Evolutionary conservation across 92 coral and sea anemone genomes (phyloP).

Genomic region (Siderastrea siderea): DNA sequence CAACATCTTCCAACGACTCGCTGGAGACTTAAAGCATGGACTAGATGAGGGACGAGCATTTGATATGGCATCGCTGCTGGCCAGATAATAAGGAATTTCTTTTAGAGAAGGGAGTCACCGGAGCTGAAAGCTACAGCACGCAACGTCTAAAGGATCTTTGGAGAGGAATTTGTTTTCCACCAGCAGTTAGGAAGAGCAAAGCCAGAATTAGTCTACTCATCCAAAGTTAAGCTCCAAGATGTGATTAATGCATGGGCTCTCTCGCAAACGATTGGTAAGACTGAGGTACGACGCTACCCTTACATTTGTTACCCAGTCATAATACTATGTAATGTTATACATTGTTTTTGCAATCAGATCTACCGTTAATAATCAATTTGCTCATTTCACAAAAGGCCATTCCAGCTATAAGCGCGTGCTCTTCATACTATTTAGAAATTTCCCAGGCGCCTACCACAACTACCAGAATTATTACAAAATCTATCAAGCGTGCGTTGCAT

Average conservation of each 20-base stretch:
- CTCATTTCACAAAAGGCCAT: no score
- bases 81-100: slow-evolving; percentile 30
- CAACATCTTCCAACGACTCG: slow-evolving; percentile 53
- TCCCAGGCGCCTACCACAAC: no score
- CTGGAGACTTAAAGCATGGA: slow-evolving; percentile 42
- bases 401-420: no score
- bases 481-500: no score
- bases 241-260: slow-evolving; percentile 44
- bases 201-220: slow-evolving; percentile 22
- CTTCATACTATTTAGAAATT: no score
- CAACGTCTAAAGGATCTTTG: slow-evolving; percentile 16
- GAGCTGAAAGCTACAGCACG: slow-evolving; percentile 12
- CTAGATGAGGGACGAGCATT: slow-evolving; percentile 53
- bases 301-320: no score
- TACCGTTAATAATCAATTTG: no score
- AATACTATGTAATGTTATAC: background rate
- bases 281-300: background rate
- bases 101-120: slow-evolving; percentile 38
- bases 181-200: slow-evolving; percentile 36
- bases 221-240: slow-evolving; percentile 33
- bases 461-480: no score
- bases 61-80: slow-evolving; percentile 60
- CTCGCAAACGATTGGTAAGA: background rate
- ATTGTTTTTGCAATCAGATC: slow-evolving; percentile 9
- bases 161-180: no score